Evolutionary conservation across 2,797 vertebrate genomes (phyloP).

Genomic region (Platyrinchus mystaceus): DNA sequence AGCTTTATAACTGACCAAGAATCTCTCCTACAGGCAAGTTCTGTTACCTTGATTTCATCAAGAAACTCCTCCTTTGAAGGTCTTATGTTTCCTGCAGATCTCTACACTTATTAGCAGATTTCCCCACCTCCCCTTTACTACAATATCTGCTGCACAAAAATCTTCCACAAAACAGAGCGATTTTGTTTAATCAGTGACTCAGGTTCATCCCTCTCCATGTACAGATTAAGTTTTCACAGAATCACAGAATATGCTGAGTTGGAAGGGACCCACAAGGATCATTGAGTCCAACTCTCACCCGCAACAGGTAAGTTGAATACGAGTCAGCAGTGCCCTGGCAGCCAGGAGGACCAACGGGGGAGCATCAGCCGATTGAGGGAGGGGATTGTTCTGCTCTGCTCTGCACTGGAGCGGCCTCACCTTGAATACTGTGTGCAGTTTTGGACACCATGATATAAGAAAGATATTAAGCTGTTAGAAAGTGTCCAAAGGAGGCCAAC

Average conservation of each 20-base stretch:
- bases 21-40: not conserved
- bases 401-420: not conserved
- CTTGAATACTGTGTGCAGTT: not conserved
- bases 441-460: not conserved
- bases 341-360: not conserved
- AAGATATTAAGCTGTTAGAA: not conserved
- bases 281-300: not conserved
- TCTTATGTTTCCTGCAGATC: not conserved
- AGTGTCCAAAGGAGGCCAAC: not conserved
- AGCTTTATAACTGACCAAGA: not conserved
- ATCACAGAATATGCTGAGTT: not conserved
- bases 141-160: not conserved
- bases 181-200: not conserved
- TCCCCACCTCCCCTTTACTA: not conserved
- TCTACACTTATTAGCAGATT: not conserved
- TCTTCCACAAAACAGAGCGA: fast-evolving
- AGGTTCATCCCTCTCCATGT: not conserved
- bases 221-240: not conserved
- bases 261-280: not conserved
- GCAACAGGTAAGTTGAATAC: not conserved
- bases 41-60: not conserved
- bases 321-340: not conserved
- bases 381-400: not conserved
- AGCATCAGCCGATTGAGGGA: not conserved
- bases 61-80: not conserved